These are phyloP conservation scores for Agrochola macilenta DNA, from an alignment of 2,888 invertebrate species.

Conservation along the genomic window DNA sequence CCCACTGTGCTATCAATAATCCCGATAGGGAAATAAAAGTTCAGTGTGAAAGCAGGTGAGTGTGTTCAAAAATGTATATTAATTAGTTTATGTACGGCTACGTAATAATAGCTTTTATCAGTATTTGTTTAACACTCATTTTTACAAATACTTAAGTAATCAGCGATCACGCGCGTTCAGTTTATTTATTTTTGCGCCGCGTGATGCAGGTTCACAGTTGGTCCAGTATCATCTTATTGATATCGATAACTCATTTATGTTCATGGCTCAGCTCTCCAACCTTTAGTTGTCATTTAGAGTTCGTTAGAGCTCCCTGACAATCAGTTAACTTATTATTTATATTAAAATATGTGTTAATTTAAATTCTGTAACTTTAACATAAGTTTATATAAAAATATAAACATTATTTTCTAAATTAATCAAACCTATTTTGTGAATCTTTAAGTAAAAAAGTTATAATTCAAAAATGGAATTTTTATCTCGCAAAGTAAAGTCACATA, in stretches of 20 bases:
- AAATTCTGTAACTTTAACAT: conserved; percentile 14
- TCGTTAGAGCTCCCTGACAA: conserved; percentile 75
- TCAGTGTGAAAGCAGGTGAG: conserved; percentile 40
- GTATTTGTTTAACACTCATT: conserved; percentile 28
- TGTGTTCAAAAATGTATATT: neutral
- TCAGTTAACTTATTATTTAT: conserved; percentile 28
- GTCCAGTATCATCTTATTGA: conserved; percentile 63
- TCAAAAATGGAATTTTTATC: conserved; percentile 84
- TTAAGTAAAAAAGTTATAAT: conserved; percentile 64
- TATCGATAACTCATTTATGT: conserved; percentile 72
- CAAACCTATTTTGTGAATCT: conserved; percentile 52
- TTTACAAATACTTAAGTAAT: conserved; percentile 39
- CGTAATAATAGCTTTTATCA: conserved; percentile 23
- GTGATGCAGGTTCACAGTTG: conserved; percentile 69
- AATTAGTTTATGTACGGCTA: neutral
- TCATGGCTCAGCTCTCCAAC: conserved; percentile 72
- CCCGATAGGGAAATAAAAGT: conserved; percentile 30
- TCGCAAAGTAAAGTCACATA: conserved; percentile 82
- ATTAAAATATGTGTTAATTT: conserved; percentile 39
- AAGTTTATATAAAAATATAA: conserved; percentile 4
- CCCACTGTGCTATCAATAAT: conserved; percentile 29
- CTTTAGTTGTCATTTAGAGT: conserved; percentile 85
- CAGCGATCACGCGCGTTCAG: conserved; percentile 66
- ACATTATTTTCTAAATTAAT: conserved; percentile 8
- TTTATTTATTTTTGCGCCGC: conserved; percentile 66